Evolutionary conservation across 2,888 invertebrate species (phyloP).

Genomic region (Mallateleia sp.): DNA sequence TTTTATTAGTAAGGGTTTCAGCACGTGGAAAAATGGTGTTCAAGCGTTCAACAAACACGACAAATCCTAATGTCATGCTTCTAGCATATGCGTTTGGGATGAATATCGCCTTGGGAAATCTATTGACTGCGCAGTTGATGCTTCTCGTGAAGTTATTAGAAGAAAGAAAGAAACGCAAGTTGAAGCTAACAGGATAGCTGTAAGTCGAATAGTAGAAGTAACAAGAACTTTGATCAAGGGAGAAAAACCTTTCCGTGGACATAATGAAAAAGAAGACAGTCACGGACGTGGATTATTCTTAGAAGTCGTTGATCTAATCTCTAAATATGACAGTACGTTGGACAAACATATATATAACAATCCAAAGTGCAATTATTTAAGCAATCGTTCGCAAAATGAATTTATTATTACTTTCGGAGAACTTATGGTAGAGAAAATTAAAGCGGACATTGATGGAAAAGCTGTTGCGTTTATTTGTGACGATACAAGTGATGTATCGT

Average conservation of each 20-base stretch:
- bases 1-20: constrained; percentile 41
- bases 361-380: constrained; percentile 25
- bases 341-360: constrained; percentile 7
- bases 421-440: constrained; percentile 25
- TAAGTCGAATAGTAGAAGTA: constrained; percentile 23
- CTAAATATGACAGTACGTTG: not conserved
- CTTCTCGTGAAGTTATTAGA: constrained; percentile 21
- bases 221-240: constrained; percentile 31
- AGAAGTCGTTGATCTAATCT: constrained; percentile 25
- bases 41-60: constrained; percentile 32
- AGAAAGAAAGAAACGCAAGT: constrained; percentile 34
- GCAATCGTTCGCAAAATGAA: constrained; percentile 36
- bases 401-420: constrained; percentile 13
- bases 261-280: constrained; percentile 28
- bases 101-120: constrained; percentile 35
- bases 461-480: constrained; percentile 35
- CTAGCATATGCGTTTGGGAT: constrained; percentile 26
- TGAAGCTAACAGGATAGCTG: constrained; percentile 22
- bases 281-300: constrained; percentile 41
- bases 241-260: constrained; percentile 50
- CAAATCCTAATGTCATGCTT: constrained; percentile 42
- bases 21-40: constrained; percentile 42
- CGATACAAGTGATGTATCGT: constrained; percentile 37
- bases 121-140: constrained; percentile 42
- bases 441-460: constrained; percentile 8